Percentiles rank a stretch among this genome's conserved stretches.
Evolutionary conservation across 2,888 invertebrate genomes (phyloP).

Genomic region (Tetrapedia diversipes): DNA sequence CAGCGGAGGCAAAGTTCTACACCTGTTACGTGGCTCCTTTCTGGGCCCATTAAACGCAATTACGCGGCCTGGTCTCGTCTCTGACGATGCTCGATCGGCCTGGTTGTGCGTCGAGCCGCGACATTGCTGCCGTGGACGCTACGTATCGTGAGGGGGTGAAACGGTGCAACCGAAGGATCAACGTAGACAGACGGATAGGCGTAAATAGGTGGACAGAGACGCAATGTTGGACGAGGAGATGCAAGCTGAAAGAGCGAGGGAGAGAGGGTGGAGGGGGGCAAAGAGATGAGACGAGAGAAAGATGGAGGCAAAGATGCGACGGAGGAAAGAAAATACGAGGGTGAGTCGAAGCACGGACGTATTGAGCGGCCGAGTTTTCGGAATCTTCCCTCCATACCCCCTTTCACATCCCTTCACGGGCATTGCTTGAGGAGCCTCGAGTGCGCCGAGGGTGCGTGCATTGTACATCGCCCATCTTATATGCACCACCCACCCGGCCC

Average conservation of each 20-base stretch:
- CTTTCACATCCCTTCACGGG: constrained; percentile 70
- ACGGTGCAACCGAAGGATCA: constrained; percentile 1
- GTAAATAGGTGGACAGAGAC: background rate
- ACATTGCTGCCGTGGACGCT: constrained; percentile 31
- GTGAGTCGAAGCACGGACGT: constrained; percentile 69
- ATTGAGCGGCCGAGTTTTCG: constrained; percentile 81
- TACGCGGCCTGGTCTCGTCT: constrained; percentile 61
- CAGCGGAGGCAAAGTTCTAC: constrained; percentile 61
- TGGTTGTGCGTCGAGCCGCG: constrained; percentile 19
- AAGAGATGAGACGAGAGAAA: constrained; percentile 29
- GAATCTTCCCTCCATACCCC: constrained; percentile 77
- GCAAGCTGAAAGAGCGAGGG: constrained; percentile 3
- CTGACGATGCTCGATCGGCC: constrained; percentile 56
- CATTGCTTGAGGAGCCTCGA: constrained; percentile 81
- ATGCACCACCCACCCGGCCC: constrained; percentile 80
- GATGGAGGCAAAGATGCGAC: constrained; percentile 48
- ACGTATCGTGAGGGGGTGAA: constrained; percentile 15
- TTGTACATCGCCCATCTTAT: constrained; percentile 82
- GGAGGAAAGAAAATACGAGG: constrained; percentile 69
- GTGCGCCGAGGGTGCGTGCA: constrained; percentile 81
- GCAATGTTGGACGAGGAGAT: background rate
- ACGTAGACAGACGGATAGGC: background rate
- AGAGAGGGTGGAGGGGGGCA: background rate
- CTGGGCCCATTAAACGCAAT: constrained; percentile 67
- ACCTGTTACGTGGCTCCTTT: constrained; percentile 57